Evolutionary conservation across 2,797 vertebrate genomes (phyloP).

Genomic region (Apodemus agrarius): DNA sequence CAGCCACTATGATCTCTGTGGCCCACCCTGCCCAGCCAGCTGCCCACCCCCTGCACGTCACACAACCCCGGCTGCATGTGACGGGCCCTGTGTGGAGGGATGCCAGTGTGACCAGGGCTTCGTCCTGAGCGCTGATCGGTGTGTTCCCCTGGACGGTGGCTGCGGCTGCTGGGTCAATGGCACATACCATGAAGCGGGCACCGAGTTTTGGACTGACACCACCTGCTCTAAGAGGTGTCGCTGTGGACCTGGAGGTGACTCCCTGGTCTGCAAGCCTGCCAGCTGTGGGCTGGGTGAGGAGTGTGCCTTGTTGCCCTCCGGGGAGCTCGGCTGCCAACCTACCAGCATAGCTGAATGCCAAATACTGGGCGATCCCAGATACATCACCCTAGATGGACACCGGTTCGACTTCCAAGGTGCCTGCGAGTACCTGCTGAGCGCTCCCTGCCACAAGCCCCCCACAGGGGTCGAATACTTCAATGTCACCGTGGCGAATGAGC

Average conservation of each 20-base stretch:
- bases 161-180: constrained; percentile 84
- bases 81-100: constrained; percentile 87
- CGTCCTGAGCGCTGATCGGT: constrained; percentile 87
- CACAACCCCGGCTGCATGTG: constrained; percentile 77
- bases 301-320: constrained; percentile 79
- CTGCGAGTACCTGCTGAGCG: constrained; percentile 85
- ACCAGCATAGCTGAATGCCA: constrained; percentile 78
- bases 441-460: constrained; percentile 68
- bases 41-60: constrained; percentile 83
- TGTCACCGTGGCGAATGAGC: constrained; percentile 88
- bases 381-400: constrained; percentile 84
- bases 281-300: constrained; percentile 79
- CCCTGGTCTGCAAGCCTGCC: constrained; percentile 77
- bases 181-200: constrained; percentile 73
- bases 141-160: constrained; percentile 84
- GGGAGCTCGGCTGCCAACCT: constrained; percentile 80
- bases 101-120: constrained; percentile 91
- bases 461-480: constrained; percentile 84
- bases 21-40: constrained; percentile 88
- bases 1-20: constrained; percentile 91
- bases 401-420: constrained; percentile 86
- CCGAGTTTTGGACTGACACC: constrained; percentile 85
- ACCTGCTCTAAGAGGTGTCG: constrained; percentile 83
- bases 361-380: constrained; percentile 85
- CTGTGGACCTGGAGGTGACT: constrained; percentile 81